Evolutionary conservation across 2,888 invertebrate species (phyloP), one percentile per base, ranked within the genome.

Genomic region (Netelia fuscicornis): DNA sequence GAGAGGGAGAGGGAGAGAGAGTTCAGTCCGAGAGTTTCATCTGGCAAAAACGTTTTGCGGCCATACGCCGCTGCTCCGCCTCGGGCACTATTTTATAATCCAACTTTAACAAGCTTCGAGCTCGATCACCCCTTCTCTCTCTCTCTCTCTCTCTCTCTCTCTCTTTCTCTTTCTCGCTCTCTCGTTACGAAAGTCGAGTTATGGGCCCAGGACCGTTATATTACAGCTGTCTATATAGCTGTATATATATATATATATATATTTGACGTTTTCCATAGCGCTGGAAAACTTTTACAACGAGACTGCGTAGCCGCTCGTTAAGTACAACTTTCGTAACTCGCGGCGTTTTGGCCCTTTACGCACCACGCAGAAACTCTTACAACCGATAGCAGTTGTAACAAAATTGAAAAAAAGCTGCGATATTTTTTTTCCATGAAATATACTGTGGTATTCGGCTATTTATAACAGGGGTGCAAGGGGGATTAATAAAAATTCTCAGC

Each of bases 61-160:
- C 37, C 37, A 37, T 75, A 62, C 62, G 64, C 72, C 52, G 71
- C 60, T 70, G n/a, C 44, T 72, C 72, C 60, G 30, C 65, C 72
- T 62, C 65, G 37, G 79, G 81, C 83, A 81, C 79, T 79, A 86
- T 86, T 86, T 87, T 84, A 87, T 86, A 86, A 87, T 86, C 86
- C 84, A 87, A 87, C 84, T 87, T 87, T 85, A 83, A 84, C 82
- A 76, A 80, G 85, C 86, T 85, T 65, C 81, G 72, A 75, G 54
- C 65, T 75, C 10, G 11, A 48, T 48, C 13, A 13, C 48, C 13
- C 48, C 11, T 62, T 65, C 75, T 64, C 13, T 60, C 20, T 42
- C 72, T 60, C 58, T 30, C 62, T 65, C 75, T 64, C 13, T 60
- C 20, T 42, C 72, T 60, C 58, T 30, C 62, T 17, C 48, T 48